Base-by-base conservation (phyloP, 2,797 vertebrate genomes). In the Zenarchopterus dispar region DNA sequence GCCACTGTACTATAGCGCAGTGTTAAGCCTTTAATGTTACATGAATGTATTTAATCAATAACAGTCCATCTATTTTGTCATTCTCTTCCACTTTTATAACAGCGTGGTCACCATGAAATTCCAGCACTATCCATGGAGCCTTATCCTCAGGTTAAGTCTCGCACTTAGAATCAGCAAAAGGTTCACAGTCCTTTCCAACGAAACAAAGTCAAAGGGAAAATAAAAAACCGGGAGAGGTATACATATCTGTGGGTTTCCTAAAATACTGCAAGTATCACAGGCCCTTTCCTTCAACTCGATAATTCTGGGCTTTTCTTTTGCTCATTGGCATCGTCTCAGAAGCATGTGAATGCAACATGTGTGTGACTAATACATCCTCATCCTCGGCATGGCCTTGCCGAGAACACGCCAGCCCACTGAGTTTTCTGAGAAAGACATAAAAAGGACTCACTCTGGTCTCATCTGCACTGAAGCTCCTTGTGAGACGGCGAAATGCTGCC, bases 321-420 rank as follows among this genome's bases (percentile, higher is more conserved):
- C 72, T 77, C 42, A 17, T 24, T 59, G 75, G 62, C 75, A 36
- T 69, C 56, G 23, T 67, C 71, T 77, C 70, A 75, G 33, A 55
- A 56, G 42, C 64, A 44, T 61, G 57, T 41, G 62, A 73, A 57
- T 63, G 67, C 69, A 82, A 70, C 64, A 71, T 77, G 73, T 80
- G 75, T 80, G 74, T 72, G 73, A 83, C 77, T 84, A 75, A 84
- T 74, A 59, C 73, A 76, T 72, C 63, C 69, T 77, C 73, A 77
- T 71, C 56, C 52, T 57, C 18, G 66, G 71, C 63, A 52, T 62
- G 66, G 60, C 63, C 59, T 65, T 17, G 23, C 67, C 48, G 44
- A 19, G 60, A 83, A 76, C 67, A 58, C 59, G 49, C 55, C 75
- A 71, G 56, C 67, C 78, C 78, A 73, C 78, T 56, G 75, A 70